phyloP scores from a whole-genome alignment of 2,113 vertebrate genomes.

The Pontoporia blainvillei region DNA sequence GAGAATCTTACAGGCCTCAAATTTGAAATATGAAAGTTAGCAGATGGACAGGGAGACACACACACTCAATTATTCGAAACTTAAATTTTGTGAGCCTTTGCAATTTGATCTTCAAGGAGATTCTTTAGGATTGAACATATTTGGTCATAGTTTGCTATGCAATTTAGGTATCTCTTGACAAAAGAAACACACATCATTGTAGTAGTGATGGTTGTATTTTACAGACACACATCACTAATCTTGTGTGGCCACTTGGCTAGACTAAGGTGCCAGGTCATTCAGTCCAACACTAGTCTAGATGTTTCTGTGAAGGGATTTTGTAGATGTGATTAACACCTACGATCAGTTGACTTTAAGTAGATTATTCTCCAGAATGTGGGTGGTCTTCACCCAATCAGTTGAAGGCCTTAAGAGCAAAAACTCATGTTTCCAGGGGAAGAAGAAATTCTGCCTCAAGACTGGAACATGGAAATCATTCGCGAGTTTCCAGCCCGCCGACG shows the following conservation, averaged over 20 bases:
- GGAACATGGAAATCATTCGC: not conserved
- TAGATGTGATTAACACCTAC: not conserved
- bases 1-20: no score
- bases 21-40: not conserved
- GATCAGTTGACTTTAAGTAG: not conserved
- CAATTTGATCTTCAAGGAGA: not conserved
- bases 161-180: not conserved
- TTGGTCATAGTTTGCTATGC: not conserved
- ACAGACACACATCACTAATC: not conserved
- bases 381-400: not conserved
- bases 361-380: accelerated
- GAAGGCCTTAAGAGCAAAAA: not conserved
- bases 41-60: not conserved
- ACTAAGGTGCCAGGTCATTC: accelerated
- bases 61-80: not conserved
- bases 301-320: not conserved
- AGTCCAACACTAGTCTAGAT: not conserved
- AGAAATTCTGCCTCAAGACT: not conserved
- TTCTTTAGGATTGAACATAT: not conserved
- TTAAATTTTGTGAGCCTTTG: not conserved
- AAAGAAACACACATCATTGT: not conserved
- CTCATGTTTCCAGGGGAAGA: not conserved
- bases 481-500: not conserved
- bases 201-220: not conserved
- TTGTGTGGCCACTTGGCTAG: accelerated